A percentile compares a stretch with the other conserved stretches of the same genome.
These are phyloP conservation scores for Adoxophyes honmai DNA, from an alignment of 1,140 invertebrate genomes.

Conservation along the genomic window DNA sequence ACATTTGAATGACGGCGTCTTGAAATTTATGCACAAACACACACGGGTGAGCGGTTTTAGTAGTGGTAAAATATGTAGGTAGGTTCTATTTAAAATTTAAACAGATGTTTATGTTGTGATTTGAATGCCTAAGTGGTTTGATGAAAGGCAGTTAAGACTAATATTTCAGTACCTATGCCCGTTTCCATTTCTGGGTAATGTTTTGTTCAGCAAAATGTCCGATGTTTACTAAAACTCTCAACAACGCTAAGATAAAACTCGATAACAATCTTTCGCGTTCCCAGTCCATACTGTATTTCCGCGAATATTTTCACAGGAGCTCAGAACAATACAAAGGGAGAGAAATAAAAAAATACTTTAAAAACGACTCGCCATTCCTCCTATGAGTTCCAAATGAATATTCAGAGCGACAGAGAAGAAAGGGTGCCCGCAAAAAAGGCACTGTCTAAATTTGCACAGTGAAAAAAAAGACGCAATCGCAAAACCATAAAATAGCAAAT, in stretches of 20 bases:
- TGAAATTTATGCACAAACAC: slow-evolving; percentile 25
- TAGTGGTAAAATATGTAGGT: too few relatives aligned
- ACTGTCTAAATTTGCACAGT: slow-evolving; percentile 50
- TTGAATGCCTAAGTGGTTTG: too few relatives aligned
- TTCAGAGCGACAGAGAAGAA: slow-evolving; percentile 64
- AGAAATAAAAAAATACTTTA: slow-evolving; percentile 56
- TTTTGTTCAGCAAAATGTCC: slow-evolving; percentile 17
- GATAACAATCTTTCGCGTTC: slow-evolving; percentile 15
- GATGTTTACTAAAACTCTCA: too few relatives aligned
- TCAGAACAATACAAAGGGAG: slow-evolving; percentile 44
- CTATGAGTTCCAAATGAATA: slow-evolving; percentile 72
- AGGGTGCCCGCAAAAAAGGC: slow-evolving; percentile 55
- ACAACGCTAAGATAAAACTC: background rate
- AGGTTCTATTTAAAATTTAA: too few relatives aligned
- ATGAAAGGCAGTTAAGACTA: too few relatives aligned
- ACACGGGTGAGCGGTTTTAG: too few relatives aligned
- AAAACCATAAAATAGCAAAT: slow-evolving; percentile 68
- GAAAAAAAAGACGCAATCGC: slow-evolving; percentile 54
- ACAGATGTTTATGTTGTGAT: too few relatives aligned
- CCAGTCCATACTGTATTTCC: slow-evolving; percentile 26
- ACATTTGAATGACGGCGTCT: slow-evolving; percentile 36
- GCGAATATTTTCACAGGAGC: slow-evolving; percentile 40
- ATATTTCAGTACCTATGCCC: too few relatives aligned
- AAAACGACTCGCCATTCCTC: slow-evolving; percentile 60
- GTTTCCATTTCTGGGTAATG: too few relatives aligned